Evolutionary conservation across 2,797 vertebrate genomes (phyloP).

Genomic region (Pempheris klunzingeri): DNA sequence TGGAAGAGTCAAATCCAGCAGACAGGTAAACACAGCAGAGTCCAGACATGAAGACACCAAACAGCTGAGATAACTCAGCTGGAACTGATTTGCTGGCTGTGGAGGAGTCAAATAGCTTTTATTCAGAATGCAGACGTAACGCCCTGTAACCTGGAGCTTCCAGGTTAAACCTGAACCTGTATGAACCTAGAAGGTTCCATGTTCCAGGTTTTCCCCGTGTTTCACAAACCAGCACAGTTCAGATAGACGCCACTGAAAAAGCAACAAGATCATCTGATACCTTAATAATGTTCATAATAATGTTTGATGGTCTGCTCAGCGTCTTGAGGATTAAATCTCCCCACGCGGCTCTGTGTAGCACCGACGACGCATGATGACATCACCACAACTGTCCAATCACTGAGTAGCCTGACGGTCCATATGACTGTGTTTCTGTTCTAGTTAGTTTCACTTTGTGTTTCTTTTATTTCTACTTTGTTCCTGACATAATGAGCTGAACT

Average conservation of each 20-base stretch:
- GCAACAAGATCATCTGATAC: neutral
- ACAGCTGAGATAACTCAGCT: neutral
- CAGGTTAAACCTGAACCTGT: neutral
- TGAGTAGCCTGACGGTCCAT: neutral
- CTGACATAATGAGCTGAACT: neutral
- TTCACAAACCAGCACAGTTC: no score
- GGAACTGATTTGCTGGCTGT: neutral
- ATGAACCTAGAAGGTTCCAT: neutral
- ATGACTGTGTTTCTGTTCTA: neutral
- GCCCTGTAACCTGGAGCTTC: neutral
- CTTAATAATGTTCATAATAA: neutral
- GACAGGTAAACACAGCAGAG: no score
- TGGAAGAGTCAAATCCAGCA: no score
- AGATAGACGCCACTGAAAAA: no score
- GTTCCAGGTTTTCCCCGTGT: neutral
- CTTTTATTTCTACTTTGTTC: neutral
- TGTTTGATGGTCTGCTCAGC: neutral
- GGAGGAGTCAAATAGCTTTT: neutral
- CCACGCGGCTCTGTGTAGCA: neutral
- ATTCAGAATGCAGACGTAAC: no score
- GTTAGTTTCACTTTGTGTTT: neutral
- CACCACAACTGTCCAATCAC: neutral
- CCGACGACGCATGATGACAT: neutral
- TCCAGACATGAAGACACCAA: neutral
- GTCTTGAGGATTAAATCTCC: neutral